These are phyloP conservation scores for Baronia brevicornis DNA, from an alignment of 2,888 invertebrate species.

Conservation along the genomic window DNA sequence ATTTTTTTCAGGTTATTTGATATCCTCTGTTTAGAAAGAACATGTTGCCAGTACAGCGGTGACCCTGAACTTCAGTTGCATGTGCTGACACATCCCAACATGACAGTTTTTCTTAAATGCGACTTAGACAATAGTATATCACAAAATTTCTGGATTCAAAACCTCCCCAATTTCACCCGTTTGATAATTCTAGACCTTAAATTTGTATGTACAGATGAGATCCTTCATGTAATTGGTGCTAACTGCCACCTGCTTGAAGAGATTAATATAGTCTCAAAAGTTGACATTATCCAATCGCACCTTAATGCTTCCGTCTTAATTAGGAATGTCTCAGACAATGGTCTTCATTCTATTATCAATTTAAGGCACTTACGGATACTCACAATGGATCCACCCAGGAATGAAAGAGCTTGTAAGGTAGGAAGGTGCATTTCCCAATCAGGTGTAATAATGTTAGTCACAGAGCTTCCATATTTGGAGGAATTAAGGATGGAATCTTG, in stretches of 20 bases:
- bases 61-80: slow-evolving; percentile 63
- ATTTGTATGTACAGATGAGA: slow-evolving; percentile 70
- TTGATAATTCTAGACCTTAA: slow-evolving; percentile 63
- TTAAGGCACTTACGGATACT: slow-evolving; percentile 55
- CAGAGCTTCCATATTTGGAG: slow-evolving; percentile 56
- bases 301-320: slow-evolving; percentile 66
- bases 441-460: slow-evolving; percentile 58
- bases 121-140: slow-evolving; percentile 62
- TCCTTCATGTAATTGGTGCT: slow-evolving; percentile 53
- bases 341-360: slow-evolving; percentile 49
- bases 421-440: slow-evolving; percentile 64
- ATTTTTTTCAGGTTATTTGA: slow-evolving; percentile 66
- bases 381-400: slow-evolving; percentile 65
- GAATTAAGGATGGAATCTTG: slow-evolving; percentile 67
- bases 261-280: slow-evolving; percentile 65
- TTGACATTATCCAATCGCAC: slow-evolving; percentile 62
- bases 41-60: slow-evolving; percentile 53
- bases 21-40: slow-evolving; percentile 67
- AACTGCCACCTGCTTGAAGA: slow-evolving; percentile 59
- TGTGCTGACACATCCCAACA: slow-evolving; percentile 58
- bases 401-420: slow-evolving; percentile 54
- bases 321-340: slow-evolving; percentile 64
- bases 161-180: slow-evolving; percentile 47
- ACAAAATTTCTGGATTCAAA: slow-evolving; percentile 56
- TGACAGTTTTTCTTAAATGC: slow-evolving; percentile 64